These are phyloP conservation scores for Crossocerus cetratus DNA, from an alignment of 2,888 invertebrate genomes.

Conservation along the genomic window DNA sequence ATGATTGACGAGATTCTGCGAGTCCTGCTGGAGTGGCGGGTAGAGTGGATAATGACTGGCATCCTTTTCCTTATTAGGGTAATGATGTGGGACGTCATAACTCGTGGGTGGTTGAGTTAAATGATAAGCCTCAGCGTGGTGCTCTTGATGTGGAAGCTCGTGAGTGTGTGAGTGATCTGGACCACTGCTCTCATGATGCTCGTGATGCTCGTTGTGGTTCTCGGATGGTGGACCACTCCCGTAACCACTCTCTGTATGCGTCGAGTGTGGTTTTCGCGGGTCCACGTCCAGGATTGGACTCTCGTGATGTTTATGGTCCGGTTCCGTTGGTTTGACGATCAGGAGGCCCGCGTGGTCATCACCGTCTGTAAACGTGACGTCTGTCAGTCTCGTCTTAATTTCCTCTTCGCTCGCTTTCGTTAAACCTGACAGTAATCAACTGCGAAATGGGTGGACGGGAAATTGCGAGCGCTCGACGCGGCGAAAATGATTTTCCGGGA, in stretches of 20 bases:
- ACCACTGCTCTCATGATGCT: constrained; percentile 16
- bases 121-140: constrained; percentile 21
- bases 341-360: constrained; percentile 72
- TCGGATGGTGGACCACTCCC: constrained; percentile 53
- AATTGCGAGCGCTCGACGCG: no score
- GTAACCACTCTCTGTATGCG: constrained; percentile 62
- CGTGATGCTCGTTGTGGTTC: constrained; percentile 15
- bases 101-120: constrained; percentile 34
- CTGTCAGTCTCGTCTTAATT: constrained; percentile 64
- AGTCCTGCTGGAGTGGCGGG: constrained; percentile 7
- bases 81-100: constrained; percentile 26
- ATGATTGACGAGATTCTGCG: no score
- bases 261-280: constrained; percentile 16
- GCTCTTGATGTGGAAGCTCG: constrained; percentile 18
- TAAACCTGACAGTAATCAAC: no score
- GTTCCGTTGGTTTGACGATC: constrained; percentile 70
- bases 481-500: no score
- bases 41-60: constrained; percentile 19
- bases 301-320: constrained; percentile 20
- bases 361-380: constrained; percentile 74
- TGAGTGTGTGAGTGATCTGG: constrained; percentile 12
- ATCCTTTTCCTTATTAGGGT: constrained; percentile 6
- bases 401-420: constrained; percentile 20
- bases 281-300: constrained; percentile 33
- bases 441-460: no score